Evolutionary conservation across 2,888 invertebrate species (phyloP).

Genomic region (Leptopilina myrica): DNA sequence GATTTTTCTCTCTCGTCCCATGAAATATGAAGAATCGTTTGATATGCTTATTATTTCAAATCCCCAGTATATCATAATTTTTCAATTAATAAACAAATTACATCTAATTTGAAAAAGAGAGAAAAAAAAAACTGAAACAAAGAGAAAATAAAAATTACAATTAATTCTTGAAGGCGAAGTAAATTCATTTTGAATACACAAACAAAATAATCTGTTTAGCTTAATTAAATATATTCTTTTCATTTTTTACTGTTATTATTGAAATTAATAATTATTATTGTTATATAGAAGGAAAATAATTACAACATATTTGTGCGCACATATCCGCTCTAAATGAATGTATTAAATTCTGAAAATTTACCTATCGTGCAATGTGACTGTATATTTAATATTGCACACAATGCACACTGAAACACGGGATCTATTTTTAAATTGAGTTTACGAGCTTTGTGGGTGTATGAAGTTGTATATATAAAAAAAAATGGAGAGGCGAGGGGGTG

Average conservation of each 20-base stretch:
- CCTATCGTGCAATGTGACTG: background rate
- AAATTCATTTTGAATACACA: too few relatives aligned
- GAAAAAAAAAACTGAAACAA: too few relatives aligned
- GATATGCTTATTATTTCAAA: background rate
- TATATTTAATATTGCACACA: slow-evolving; percentile 11
- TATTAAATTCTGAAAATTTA: background rate
- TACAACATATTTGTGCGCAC: background rate
- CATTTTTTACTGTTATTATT: background rate
- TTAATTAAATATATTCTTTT: background rate
- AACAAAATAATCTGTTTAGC: too few relatives aligned
- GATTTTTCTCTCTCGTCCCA: background rate
- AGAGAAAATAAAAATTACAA: too few relatives aligned
- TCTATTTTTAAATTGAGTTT: slow-evolving; percentile 37
- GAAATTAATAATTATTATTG: background rate
- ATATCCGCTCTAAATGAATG: background rate
- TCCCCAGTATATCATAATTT: too few relatives aligned
- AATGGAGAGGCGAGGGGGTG: background rate
- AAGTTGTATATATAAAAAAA: background rate
- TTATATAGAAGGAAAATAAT: background rate
- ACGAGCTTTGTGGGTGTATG: slow-evolving; percentile 6
- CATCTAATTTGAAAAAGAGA: too few relatives aligned
- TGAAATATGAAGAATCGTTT: too few relatives aligned
- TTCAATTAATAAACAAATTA: too few relatives aligned
- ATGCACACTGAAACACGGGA: background rate
- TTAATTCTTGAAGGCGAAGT: too few relatives aligned